Conservation (phyloP, 2,797 vertebrate genomes). For the Malurus splendens region DNA sequence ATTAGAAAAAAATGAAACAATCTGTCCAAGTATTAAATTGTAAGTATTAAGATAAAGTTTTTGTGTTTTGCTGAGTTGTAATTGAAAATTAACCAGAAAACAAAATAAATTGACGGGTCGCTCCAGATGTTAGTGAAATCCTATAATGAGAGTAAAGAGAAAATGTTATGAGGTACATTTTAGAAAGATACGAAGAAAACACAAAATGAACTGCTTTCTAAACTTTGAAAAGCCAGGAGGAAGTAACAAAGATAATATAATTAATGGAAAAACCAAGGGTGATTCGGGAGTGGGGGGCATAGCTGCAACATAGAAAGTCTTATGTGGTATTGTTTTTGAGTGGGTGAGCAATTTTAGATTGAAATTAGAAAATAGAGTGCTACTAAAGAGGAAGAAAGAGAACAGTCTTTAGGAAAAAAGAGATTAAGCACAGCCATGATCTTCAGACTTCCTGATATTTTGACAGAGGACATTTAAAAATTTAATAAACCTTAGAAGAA, state of each 20-base stretch:
- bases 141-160: neutral
- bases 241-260: neutral
- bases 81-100: neutral
- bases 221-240: neutral
- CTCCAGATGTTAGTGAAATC: neutral
- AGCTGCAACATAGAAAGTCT: neutral
- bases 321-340: neutral
- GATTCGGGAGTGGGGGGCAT: rapidly evolving
- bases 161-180: neutral
- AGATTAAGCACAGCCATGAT: neutral
- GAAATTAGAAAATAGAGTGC: neutral
- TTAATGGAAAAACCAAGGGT: neutral
- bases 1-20: neutral
- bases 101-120: neutral
- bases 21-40: neutral
- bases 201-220: neutral
- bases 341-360: neutral
- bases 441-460: neutral
- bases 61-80: neutral
- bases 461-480: neutral
- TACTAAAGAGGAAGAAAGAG: neutral
- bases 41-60: neutral
- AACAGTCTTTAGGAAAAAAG: neutral
- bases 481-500: neutral
- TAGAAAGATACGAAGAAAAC: neutral